Evolutionary conservation across 2,113 vertebrate genomes (phyloP), one percentile per base, ranked within the genome.

Genomic region (Chionodraco myersi): DNA sequence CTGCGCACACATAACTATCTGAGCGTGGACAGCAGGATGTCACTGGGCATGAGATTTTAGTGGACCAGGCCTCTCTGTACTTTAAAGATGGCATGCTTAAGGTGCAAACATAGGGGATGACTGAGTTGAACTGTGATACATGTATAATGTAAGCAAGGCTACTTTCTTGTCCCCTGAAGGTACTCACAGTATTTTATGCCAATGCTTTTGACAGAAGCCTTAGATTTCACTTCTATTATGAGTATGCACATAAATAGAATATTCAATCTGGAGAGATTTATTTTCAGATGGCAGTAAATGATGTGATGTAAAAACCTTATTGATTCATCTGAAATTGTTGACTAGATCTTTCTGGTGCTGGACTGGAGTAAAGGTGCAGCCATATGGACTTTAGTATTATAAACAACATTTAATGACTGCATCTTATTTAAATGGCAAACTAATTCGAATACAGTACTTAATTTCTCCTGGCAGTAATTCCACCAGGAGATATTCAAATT

Each of bases 241-340:
- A 79, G 77, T 70, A 45, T 71, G 65, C 72, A 80, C 70, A 77
- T 66, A 85, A 72, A 85, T 83, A 80, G 70, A 85, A 80, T 79
- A 87, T 84, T 76, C 58, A 64, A 60, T 84, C 67, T 84, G 30
- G 34, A 78, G 71, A 65, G 34, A 77, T 34, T 26, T 76, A 58
- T 45, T 68, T 72, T 58, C n/a, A 61, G 34, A 68, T 54, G 54
- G n/a, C 49, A 72, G 13, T 75, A 65, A 65, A 21, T 63, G 18
- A 78, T 18, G 36, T 49, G 30, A 67, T 62, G 30, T 30, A 36
- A 80, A 77, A 67, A 78, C 58, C 49, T 68, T 59, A 67, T 75
- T 68, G 65, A 72, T 71, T 84, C 26, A 87, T 66, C 49, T 36
- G 21, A 65, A 83, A 80, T 62, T 62, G 60, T 66, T 56, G 6